Evolutionary conservation across 2,113 vertebrate species (phyloP).

Genomic region (Corythornis vintsioides): DNA sequence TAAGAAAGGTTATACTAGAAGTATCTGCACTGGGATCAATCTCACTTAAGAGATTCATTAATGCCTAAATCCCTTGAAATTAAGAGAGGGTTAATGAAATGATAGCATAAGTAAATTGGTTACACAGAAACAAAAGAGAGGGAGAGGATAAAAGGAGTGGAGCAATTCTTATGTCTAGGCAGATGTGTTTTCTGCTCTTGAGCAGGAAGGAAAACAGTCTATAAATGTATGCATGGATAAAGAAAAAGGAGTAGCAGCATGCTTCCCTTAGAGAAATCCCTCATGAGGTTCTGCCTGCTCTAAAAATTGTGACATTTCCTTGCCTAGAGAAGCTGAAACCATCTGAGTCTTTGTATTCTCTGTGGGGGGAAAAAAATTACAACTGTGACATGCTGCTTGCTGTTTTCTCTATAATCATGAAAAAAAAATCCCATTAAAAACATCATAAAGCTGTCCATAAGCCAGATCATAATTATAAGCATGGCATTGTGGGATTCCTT

Average conservation of each 20-base stretch:
- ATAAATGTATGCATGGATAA: not conserved
- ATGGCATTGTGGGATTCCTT: constrained; percentile 32
- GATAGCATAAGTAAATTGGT: not conserved
- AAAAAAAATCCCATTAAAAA: constrained; percentile 64
- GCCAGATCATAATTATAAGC: constrained; percentile 42
- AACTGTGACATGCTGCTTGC: constrained; percentile 31
- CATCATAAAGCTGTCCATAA: constrained; percentile 47
- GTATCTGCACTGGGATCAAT: not conserved
- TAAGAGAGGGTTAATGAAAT: not conserved
- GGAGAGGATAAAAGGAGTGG: not conserved
- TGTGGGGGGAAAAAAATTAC: constrained; percentile 13
- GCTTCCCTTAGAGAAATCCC: not conserved
- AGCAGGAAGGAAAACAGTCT: not conserved
- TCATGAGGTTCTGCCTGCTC: not conserved
- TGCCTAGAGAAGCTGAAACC: constrained; percentile 1
- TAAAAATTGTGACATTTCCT: not conserved
- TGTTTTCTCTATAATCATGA: constrained; percentile 54
- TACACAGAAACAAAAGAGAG: not conserved
- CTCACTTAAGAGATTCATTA: not conserved
- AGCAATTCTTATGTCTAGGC: not conserved
- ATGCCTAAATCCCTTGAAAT: not conserved
- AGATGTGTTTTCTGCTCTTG: not conserved
- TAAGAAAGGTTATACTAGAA: not conserved
- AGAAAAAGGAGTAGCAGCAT: not conserved
- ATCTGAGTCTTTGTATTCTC: constrained; percentile 18